phyloP scores from a whole-genome alignment of 2,113 vertebrate species.

The Anthoscopus minutus region DNA sequence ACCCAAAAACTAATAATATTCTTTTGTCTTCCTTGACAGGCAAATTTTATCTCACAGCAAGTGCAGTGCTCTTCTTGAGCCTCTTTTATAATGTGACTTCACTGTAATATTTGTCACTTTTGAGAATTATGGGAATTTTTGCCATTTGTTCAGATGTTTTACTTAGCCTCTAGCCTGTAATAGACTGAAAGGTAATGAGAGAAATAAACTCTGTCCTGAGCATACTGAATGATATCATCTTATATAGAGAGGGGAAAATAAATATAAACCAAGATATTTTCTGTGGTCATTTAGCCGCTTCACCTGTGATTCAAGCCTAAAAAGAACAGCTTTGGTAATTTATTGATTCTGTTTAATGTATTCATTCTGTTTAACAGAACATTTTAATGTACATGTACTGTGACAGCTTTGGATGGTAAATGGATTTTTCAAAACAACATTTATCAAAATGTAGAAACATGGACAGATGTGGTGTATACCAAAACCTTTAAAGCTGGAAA shows the following conservation, averaged over 20 bases:
- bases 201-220: background rate
- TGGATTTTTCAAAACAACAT: background rate
- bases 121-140: background rate
- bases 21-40: background rate
- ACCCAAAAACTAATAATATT: background rate
- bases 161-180: background rate
- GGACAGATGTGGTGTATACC: background rate
- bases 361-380: background rate
- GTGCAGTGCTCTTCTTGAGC: background rate
- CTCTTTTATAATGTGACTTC: background rate
- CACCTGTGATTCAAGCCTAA: background rate
- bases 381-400: background rate
- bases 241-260: background rate
- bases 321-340: background rate
- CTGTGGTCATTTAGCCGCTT: background rate
- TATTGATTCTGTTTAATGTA: too few relatives aligned
- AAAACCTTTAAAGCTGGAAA: background rate
- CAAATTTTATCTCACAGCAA: background rate
- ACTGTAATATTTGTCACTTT: background rate
- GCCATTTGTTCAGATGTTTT: background rate
- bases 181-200: background rate
- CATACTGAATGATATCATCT: background rate
- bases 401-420: background rate
- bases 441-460: background rate
- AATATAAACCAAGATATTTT: background rate